These are phyloP conservation scores for Pantherophis vulpinus DNA, from an alignment of 2,797 vertebrate genomes.

Conservation along the genomic window DNA sequence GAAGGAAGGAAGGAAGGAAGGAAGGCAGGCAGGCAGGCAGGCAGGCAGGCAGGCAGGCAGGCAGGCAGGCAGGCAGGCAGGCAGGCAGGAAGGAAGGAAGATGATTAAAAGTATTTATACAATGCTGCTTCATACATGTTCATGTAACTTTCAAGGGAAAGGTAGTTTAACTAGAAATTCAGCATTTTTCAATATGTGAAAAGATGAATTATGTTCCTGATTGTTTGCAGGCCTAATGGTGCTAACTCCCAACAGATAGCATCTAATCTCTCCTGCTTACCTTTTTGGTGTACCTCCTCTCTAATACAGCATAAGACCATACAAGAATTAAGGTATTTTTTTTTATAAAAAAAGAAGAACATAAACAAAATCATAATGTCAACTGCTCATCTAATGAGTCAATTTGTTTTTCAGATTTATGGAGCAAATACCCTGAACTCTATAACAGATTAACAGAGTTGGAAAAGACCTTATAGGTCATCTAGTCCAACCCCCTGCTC, in stretches of 20 bases:
- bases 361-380: neutral
- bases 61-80: too few species aligned
- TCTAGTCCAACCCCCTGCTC: too few species aligned
- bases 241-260: neutral
- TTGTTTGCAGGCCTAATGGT: neutral
- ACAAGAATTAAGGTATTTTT: neutral
- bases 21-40: too few species aligned
- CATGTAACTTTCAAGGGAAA: neutral
- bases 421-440: too few species aligned
- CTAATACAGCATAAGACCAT: neutral
- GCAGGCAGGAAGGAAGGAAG: neutral
- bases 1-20: too few species aligned
- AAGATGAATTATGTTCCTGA: neutral
- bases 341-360: too few species aligned
- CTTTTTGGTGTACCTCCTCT: neutral
- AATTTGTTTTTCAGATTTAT: neutral
- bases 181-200: neutral
- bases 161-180: neutral
- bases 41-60: neutral
- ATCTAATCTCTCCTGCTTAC: neutral
- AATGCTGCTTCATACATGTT: neutral
- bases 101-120: neutral
- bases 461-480: too few species aligned
- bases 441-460: too few species aligned
- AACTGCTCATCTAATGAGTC: neutral